Conservation (phyloP, 2,113 vertebrate species). For the Zosterops japonicus region DNA sequence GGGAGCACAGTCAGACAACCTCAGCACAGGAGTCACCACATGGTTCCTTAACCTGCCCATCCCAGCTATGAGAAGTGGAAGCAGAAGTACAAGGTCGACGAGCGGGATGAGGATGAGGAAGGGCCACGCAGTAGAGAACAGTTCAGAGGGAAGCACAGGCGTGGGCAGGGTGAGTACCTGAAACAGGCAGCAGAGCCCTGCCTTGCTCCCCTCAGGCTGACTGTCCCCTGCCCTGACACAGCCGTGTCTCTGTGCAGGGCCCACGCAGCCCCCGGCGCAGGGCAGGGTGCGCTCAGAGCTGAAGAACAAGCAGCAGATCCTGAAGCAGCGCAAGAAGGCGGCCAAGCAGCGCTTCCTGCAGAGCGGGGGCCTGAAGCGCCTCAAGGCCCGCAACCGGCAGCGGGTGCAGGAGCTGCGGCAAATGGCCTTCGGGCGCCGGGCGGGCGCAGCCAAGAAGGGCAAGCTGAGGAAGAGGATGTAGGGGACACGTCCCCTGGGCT, state of each 20-base stretch:
- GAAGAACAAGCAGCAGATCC: conserved; percentile 86
- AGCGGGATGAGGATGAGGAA: conserved; percentile 73
- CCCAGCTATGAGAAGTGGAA: conserved; percentile 96
- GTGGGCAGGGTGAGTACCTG: conserved; percentile 36
- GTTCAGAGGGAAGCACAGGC: conserved; percentile 42
- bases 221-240: not conserved
- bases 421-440: conserved; percentile 84
- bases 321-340: conserved; percentile 83
- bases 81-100: conserved; percentile 90
- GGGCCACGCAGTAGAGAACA: not conserved
- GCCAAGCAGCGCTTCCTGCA: conserved; percentile 90
- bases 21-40: rapidly evolving
- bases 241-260: not conserved
- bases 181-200: rapidly evolving
- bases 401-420: conserved; percentile 79
- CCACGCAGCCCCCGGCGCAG: not conserved
- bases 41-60: conserved; percentile 29
- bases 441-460: conserved; percentile 80
- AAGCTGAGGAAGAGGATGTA: conserved; percentile 89
- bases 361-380: conserved; percentile 83
- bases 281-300: conserved; percentile 82
- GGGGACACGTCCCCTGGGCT: not conserved
- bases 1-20: not conserved
- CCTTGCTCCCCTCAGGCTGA: rapidly evolving
- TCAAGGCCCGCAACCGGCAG: conserved; percentile 75